Evolutionary conservation across 2,888 invertebrate genomes (phyloP).

Genomic region (Andrena bicolor): DNA sequence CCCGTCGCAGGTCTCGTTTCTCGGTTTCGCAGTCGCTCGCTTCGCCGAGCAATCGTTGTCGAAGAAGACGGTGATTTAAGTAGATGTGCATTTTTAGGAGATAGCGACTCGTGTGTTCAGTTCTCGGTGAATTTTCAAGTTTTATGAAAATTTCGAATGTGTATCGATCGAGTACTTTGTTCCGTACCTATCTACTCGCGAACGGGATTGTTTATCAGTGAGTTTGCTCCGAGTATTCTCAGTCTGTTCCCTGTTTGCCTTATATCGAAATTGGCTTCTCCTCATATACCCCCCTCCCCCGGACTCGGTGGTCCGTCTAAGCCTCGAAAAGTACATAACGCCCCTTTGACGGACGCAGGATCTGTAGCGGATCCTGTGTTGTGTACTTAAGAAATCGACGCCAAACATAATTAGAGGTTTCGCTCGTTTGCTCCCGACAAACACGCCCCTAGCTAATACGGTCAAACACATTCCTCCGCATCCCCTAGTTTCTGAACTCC

Average conservation of each 20-base stretch:
- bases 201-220: not conserved
- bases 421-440: constrained; percentile 79
- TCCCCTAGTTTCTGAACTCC: constrained; percentile 43
- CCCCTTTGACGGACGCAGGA: constrained; percentile 70
- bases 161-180: not conserved
- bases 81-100: too few species aligned
- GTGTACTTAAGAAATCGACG: constrained; percentile 81
- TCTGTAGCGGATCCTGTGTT: constrained; percentile 69
- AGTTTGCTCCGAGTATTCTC: not conserved
- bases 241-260: not conserved
- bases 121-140: not conserved
- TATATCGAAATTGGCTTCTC: constrained; percentile 55
- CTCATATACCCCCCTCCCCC: constrained; percentile 18
- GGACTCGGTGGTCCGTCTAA: constrained; percentile 58
- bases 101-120: not conserved
- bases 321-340: constrained; percentile 66
- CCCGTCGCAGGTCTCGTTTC: too few species aligned
- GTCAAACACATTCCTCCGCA: constrained; percentile 71
- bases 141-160: not conserved
- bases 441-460: constrained; percentile 76
- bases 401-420: constrained; percentile 83
- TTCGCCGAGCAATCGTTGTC: not conserved
- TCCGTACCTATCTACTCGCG: not conserved
- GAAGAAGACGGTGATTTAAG: too few species aligned
- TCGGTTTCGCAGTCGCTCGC: too few species aligned